A percentile compares a stretch with the other conserved stretches of the same genome.
These are phyloP conservation scores for Micronisus gabar DNA, from an alignment of 2,113 vertebrate genomes.

Conservation along the genomic window DNA sequence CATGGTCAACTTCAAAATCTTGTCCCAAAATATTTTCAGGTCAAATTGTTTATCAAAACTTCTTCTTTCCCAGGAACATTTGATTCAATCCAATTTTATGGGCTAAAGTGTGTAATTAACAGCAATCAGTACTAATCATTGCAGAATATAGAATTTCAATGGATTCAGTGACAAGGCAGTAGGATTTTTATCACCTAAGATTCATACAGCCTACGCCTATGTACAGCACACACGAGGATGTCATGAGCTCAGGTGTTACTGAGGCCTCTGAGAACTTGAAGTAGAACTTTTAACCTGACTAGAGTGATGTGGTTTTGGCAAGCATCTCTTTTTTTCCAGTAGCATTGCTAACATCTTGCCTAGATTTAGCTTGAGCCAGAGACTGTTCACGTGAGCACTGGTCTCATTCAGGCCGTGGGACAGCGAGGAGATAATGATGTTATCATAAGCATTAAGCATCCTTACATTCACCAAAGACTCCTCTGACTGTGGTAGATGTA, in stretches of 20 bases:
- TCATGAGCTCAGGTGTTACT: not conserved
- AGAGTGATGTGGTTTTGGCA: not conserved
- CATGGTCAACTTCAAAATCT: not conserved
- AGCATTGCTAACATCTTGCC: not conserved
- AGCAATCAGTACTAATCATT: not conserved
- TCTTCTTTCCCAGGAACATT: not conserved
- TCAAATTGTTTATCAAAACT: not conserved
- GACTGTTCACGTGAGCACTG: not conserved
- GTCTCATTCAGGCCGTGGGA: not conserved
- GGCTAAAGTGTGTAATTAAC: not conserved
- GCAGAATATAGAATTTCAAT: not conserved
- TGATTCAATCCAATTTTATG: not conserved
- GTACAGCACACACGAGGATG: rapidly evolving
- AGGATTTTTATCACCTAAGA: not conserved
- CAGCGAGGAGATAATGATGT: not conserved
- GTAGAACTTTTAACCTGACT: not conserved
- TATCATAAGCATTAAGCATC: not conserved
- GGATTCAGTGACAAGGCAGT: not conserved
- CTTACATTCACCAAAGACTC: not conserved
- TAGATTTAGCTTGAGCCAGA: not conserved
- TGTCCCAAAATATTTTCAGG: not conserved
- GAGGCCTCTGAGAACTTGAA: not conserved
- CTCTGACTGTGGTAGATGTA: not conserved
- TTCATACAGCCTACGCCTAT: not conserved
- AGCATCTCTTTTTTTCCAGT: not conserved